Conservation (phyloP, 2,113 vertebrate genomes). For the Thryonomys swinderianus region DNA sequence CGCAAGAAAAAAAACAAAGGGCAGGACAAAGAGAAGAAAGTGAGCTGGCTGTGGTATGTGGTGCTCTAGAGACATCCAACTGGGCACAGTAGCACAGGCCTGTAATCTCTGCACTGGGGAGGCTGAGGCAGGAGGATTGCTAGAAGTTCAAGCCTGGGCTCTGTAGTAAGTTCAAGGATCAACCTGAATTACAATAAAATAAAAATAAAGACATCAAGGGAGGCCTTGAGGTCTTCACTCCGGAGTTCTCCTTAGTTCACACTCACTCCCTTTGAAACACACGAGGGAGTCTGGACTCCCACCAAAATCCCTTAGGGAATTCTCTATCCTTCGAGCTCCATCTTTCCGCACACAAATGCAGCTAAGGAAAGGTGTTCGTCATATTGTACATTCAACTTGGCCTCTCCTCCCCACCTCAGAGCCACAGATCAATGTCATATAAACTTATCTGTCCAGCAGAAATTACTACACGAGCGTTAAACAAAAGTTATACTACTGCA, state of each 20-base stretch:
- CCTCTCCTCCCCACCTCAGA: not conserved
- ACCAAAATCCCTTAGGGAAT: conserved; percentile 5
- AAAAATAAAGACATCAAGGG: too few species aligned
- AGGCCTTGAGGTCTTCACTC: not conserved
- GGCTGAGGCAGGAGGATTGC: too few species aligned
- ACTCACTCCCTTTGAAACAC: not conserved
- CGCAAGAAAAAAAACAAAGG: too few species aligned
- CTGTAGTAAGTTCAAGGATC: too few species aligned
- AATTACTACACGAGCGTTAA: not conserved
- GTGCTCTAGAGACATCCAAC: too few species aligned
- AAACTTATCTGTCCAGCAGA: not conserved
- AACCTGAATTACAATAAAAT: too few species aligned
- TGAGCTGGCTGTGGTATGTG: too few species aligned
- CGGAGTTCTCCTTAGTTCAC: too few species aligned
- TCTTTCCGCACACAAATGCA: not conserved
- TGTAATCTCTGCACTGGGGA: too few species aligned
- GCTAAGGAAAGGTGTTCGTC: not conserved
- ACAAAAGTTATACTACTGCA: not conserved
- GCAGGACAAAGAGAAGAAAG: too few species aligned
- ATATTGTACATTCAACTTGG: not conserved
- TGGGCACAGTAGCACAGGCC: too few species aligned
- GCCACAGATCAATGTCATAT: not conserved
- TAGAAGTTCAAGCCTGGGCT: too few species aligned
- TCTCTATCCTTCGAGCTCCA: not conserved
- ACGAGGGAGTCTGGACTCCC: not conserved